Evolutionary conservation across 2,888 invertebrate species (phyloP), one percentile per base, ranked within the genome.

Genomic region (Rhogogaster chlorosoma): DNA sequence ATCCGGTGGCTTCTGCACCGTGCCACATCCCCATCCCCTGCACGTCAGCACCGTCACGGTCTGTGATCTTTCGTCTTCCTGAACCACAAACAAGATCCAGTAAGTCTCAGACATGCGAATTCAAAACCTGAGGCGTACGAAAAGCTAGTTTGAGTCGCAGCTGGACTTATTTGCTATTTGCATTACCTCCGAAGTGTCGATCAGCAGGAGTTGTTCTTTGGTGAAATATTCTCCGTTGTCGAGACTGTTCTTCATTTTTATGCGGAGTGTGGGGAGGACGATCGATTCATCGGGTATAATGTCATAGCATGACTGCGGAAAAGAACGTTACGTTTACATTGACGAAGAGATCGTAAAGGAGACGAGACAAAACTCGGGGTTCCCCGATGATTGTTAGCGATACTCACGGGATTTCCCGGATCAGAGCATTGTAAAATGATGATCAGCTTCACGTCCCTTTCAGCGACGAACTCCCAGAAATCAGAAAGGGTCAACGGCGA

Each of bases 401-500:
- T 36, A 88, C 89, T 87, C 88, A 94, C 94, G 78, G 91, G 83
- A 86, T 94, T 92, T 2, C 90, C 87, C n/a, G 87, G 83, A 86
- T 93, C 89, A 10, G 93, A 91, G 18, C 90, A 90, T 86, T 94
- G 94, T 9, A 94, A 86, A 57, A 93, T 92, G 2, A 94, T 88
- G 45, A 94, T 92, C 0, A 93, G 89, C 73, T 91, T 90, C n/a
- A 93, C 89, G 82, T 93, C 89, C 49, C 92, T 90, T 84, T 94
- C 94, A 1, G 90, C 89, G 0, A 94, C 88, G 90, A 94, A 89
- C 87, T 94, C 91, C 94, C 94, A 94, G 86, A 94, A 94, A 89
- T 94, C 94, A 9, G 89, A 91, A 1, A 94, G 83, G 2, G 94
- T 94, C n/a, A 91, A 89, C 0, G 92, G 92, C 86, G 94, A 84